These are phyloP conservation scores for Drosophila leonis DNA, from an alignment of 2,888 invertebrate genomes.

Conservation along the genomic window DNA sequence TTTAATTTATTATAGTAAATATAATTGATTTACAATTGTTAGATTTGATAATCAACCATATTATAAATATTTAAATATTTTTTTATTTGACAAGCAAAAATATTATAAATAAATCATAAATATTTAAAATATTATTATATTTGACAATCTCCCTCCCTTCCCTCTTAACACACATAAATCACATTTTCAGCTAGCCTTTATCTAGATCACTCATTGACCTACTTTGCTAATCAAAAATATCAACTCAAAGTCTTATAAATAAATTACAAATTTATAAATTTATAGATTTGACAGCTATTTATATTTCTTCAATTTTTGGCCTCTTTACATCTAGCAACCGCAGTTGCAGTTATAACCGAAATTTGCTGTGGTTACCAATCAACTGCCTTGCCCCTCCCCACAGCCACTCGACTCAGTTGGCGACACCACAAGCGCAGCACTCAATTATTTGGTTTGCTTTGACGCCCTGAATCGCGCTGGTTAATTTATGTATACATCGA, in stretches of 20 bases:
- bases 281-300: background rate
- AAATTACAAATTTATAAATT: background rate
- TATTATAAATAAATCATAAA: background rate
- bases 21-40: background rate
- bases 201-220: background rate
- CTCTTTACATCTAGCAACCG: slow-evolving; percentile 2
- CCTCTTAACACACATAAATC: background rate
- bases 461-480: slow-evolving; percentile 25
- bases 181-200: background rate
- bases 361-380: slow-evolving; percentile 7
- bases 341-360: slow-evolving; percentile 23
- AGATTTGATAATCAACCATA: background rate
- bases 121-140: background rate
- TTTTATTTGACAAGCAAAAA: background rate
- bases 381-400: background rate
- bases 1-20: too few relatives aligned
- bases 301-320: background rate
- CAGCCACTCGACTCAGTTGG: background rate
- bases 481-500: slow-evolving; percentile 73
- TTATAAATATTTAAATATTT: background rate
- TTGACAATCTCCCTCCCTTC: too few relatives aligned
- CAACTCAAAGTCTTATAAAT: background rate
- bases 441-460: slow-evolving; percentile 56
- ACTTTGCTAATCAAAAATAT: background rate
- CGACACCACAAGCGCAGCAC: slow-evolving; percentile 13